Evolutionary conservation across 2,797 vertebrate species (phyloP).

Genomic region (Luscinia megarhynchos): DNA sequence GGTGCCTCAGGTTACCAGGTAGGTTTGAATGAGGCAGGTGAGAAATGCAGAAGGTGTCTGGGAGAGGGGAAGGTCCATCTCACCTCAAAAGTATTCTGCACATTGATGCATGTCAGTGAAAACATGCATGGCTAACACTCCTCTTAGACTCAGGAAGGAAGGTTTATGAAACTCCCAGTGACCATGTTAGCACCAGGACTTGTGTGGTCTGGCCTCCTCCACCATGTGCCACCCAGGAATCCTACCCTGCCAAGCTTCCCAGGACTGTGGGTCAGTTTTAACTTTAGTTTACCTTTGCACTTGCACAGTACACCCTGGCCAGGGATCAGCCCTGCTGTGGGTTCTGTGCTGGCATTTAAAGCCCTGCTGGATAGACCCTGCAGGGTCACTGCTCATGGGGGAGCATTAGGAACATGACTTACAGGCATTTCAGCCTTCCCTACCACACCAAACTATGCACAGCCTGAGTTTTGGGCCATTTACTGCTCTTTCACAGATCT

Average conservation of each 20-base stretch:
- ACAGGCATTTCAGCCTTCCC: background rate
- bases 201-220: background rate
- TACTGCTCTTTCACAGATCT: background rate
- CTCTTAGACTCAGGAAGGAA: background rate
- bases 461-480: background rate
- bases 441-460: background rate
- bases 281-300: background rate
- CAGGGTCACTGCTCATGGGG: background rate
- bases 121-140: background rate
- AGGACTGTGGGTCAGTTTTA: background rate
- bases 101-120: background rate
- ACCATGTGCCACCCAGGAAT: background rate
- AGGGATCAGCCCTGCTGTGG: background rate
- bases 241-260: rapidly evolving
- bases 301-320: background rate
- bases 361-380: background rate
- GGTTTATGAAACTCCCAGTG: background rate
- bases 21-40: background rate
- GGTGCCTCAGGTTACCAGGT: background rate
- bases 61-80: background rate
- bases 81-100: background rate
- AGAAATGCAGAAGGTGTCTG: background rate
- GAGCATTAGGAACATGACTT: background rate
- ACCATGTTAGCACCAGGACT: rapidly evolving
- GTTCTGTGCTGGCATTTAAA: background rate